A percentile compares a stretch with the other conserved stretches of the same genome.
These are phyloP conservation scores for Pteruthius melanotis DNA, from an alignment of 2,113 vertebrate genomes.

Conservation along the genomic window DNA sequence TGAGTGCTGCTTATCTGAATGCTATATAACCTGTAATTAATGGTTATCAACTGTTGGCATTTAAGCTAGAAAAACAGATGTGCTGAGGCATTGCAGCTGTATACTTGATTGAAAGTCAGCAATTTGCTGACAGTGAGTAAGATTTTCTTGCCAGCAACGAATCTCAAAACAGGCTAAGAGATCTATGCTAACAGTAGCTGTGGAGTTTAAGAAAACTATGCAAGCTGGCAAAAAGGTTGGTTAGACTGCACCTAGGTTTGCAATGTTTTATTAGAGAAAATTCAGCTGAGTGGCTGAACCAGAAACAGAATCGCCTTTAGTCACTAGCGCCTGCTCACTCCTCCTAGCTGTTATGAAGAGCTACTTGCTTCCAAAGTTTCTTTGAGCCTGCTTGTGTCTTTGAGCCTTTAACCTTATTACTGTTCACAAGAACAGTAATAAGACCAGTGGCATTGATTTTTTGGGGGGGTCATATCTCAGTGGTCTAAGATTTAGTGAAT, in stretches of 20 bases:
- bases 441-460: neutral
- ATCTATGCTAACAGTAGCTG: neutral
- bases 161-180: neutral
- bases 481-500: neutral
- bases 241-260: neutral
- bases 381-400: neutral
- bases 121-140: conserved; percentile 5
- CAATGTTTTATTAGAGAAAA: neutral
- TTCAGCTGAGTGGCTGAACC: neutral
- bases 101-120: conserved; percentile 19
- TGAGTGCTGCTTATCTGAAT: conserved; percentile 24
- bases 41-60: conserved; percentile 8
- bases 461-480: neutral
- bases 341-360: neutral
- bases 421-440: neutral
- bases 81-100: conserved; percentile 29
- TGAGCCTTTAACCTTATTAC: too few relatives aligned
- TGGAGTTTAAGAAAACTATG: neutral
- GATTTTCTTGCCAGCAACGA: neutral
- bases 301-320: neutral
- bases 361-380: neutral
- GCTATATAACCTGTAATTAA: conserved; percentile 57
- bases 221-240: neutral
- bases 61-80: conserved; percentile 33
- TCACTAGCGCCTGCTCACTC: neutral